phyloP scores from a whole-genome alignment of 2,888 invertebrate species.

The Bombylius major region DNA sequence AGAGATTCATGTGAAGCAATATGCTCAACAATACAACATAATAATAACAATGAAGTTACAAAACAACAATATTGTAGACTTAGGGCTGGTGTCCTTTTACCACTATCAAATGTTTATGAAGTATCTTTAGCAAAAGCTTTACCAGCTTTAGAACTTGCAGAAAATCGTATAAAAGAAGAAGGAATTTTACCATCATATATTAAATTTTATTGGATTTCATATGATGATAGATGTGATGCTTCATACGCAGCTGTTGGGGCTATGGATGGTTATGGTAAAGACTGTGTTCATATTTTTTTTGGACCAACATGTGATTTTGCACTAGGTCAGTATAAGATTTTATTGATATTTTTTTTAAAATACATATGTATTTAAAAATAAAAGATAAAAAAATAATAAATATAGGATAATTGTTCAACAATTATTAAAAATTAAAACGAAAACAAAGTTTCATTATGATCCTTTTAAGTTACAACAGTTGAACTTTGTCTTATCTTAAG shows the following conservation, averaged over 20 bases:
- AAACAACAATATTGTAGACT: slow-evolving; percentile 41
- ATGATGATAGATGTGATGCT: slow-evolving; percentile 62
- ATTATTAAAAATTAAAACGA: too few species aligned
- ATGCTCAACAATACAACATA: slow-evolving; percentile 7
- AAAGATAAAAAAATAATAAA: too few species aligned
- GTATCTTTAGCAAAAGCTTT: slow-evolving; percentile 48
- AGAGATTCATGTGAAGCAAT: slow-evolving; percentile 15
- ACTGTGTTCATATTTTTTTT: slow-evolving; percentile 65
- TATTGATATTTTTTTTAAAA: not conserved
- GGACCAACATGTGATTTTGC: slow-evolving; percentile 74
- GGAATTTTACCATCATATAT: slow-evolving; percentile 47
- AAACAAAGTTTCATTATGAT: too few species aligned
- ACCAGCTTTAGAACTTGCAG: slow-evolving; percentile 50
- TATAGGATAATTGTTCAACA: too few species aligned
- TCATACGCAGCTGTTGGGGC: slow-evolving; percentile 58
- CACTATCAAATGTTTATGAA: slow-evolving; percentile 43
- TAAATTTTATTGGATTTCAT: slow-evolving; percentile 45
- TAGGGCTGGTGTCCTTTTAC: slow-evolving; percentile 51
- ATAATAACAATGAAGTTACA: not conserved
- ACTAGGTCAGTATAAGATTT: slow-evolving; percentile 48
- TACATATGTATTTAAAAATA: not conserved
- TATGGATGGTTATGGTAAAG: slow-evolving; percentile 54
- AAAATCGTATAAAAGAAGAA: slow-evolving; percentile 39
- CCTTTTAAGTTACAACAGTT: too few species aligned
- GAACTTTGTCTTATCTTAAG: too few species aligned